phyloP scores from a whole-genome alignment of 1,140 invertebrate genomes.

The Caerostris darwini region DNA sequence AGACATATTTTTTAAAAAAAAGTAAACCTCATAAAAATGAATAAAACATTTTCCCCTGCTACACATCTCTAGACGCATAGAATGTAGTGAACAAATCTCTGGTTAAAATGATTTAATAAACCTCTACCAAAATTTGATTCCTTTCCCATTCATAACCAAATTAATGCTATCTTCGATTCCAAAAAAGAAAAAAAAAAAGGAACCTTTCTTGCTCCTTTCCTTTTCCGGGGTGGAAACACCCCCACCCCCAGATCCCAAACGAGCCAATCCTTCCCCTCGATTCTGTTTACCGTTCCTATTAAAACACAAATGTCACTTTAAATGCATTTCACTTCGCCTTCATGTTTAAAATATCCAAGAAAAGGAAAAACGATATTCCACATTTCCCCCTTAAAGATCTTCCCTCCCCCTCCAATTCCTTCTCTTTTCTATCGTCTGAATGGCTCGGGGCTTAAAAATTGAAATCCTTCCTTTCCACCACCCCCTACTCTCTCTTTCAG shows the following conservation, averaged over 20 bases:
- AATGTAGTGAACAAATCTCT: neutral
- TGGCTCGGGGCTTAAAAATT: neutral
- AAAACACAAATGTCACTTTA: conserved; percentile 57
- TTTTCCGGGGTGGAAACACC: neutral
- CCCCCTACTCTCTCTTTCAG: neutral
- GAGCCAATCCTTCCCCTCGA: neutral
- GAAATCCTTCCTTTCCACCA: neutral
- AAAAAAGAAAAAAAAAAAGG: neutral
- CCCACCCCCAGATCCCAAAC: neutral
- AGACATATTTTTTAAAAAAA: too few relatives aligned
- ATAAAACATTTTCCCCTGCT: too few relatives aligned
- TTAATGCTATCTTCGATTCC: neutral
- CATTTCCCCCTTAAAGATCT: neutral
- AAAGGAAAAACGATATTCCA: conserved; percentile 11
- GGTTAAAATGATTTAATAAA: conserved; percentile 1
- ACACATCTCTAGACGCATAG: too few relatives aligned
- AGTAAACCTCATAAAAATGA: too few relatives aligned
- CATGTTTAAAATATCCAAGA: conserved; percentile 50
- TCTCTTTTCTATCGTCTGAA: neutral
- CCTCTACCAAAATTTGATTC: neutral
- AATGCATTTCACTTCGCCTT: conserved; percentile 29
- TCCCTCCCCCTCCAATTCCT: too few relatives aligned
- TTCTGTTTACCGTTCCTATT: conserved; percentile 52
- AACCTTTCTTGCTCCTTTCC: too few relatives aligned
- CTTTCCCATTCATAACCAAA: neutral